Conservation (phyloP, 2,797 vertebrate species). For the Cyclura pinguis region DNA sequence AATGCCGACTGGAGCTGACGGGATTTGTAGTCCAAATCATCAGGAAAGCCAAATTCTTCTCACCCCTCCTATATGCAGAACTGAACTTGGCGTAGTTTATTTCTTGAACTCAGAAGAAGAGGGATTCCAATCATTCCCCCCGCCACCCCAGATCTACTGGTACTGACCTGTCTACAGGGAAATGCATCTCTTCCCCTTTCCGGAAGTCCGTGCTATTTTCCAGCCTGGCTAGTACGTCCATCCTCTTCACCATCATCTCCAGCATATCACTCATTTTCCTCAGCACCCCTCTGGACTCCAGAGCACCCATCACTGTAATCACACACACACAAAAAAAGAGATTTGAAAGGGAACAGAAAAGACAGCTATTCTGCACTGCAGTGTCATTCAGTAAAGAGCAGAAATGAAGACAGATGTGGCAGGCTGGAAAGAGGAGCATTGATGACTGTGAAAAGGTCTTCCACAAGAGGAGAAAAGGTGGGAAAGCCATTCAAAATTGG, state of each 20-base stretch:
- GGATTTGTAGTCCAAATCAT: not conserved
- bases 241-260: constrained; percentile 91
- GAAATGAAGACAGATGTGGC: not conserved
- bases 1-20: not conserved
- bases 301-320: constrained; percentile 85
- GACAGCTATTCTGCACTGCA: not conserved
- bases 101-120: not conserved
- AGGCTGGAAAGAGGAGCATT: not conserved
- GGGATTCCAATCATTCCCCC: not conserved
- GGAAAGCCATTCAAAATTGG: not conserved
- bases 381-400: not conserved
- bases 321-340: constrained; percentile 32
- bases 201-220: constrained; percentile 87
- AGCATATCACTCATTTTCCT: constrained; percentile 94
- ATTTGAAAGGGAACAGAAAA: constrained; percentile 21
- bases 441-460: not conserved
- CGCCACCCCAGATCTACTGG: fast-evolving
- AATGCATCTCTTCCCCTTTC: constrained; percentile 81
- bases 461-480: not conserved
- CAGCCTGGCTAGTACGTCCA: constrained; percentile 90
- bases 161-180: constrained; percentile 88
- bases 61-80: not conserved
- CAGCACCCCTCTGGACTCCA: constrained; percentile 91
- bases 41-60: not conserved
- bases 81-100: not conserved